Evolutionary conservation across 1,140 invertebrate species (phyloP).

Genomic region (Drosophila kohkoa): DNA sequence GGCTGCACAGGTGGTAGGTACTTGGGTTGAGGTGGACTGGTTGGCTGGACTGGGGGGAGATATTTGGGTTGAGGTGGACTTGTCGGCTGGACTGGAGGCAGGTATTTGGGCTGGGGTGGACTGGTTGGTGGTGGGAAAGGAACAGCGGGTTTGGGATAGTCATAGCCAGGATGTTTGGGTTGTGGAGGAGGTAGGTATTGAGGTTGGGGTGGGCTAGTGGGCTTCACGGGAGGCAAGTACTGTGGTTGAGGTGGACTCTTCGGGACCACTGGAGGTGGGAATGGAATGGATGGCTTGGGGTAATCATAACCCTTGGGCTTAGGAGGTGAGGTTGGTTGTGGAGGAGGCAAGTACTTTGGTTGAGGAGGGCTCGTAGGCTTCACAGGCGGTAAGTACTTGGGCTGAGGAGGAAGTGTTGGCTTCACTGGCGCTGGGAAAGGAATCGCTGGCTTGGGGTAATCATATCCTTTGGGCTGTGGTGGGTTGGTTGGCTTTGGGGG

Average conservation of each 20-base stretch:
- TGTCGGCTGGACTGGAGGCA: conserved; percentile 24
- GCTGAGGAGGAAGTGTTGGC: conserved; percentile 28
- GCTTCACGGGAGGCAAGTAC: conserved; percentile 39
- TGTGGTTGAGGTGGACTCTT: conserved; percentile 42
- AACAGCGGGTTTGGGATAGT: conserved; percentile 41
- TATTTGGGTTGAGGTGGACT: conserved; percentile 27
- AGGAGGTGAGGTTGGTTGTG: conserved; percentile 3
- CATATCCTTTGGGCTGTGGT: conserved; percentile 45
- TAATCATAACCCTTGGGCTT: conserved; percentile 54
- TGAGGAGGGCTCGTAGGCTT: conserved; percentile 36
- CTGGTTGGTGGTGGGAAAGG: conserved; percentile 28
- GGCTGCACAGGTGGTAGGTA: conserved; percentile 27
- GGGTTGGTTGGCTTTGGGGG: conserved; percentile 29
- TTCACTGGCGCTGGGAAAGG: conserved; percentile 41
- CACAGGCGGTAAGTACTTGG: conserved; percentile 28
- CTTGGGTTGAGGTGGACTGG: conserved; percentile 13
- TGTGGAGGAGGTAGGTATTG: conserved; percentile 36
- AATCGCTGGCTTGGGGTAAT: conserved; percentile 38
- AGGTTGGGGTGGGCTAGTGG: conserved; percentile 33
- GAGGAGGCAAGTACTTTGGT: conserved; percentile 10
- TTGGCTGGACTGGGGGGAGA: conserved; percentile 15
- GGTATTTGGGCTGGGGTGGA: conserved; percentile 27
- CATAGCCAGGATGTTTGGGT: conserved; percentile 38
- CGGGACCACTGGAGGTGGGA: conserved; percentile 51
- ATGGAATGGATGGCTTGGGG: conserved; percentile 66